Conservation (phyloP, 2,888 invertebrate genomes). For the Cryptosula pallasiana region DNA sequence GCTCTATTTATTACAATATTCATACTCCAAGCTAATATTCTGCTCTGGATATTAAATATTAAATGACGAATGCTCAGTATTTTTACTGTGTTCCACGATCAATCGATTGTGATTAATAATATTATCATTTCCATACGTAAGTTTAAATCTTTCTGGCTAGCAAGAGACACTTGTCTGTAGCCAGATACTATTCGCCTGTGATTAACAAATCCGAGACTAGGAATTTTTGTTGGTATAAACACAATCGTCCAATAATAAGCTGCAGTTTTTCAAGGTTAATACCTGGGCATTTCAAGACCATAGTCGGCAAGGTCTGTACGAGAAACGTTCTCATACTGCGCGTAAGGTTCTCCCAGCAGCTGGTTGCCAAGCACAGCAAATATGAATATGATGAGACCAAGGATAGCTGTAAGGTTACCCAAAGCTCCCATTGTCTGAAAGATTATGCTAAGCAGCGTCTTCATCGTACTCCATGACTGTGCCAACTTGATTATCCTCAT, state of each 20-base stretch:
- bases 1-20: no score
- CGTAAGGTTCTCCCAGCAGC: conserved; percentile 83
- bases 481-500: conserved; percentile 89
- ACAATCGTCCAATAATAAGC: no score
- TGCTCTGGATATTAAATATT: no score
- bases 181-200: no score
- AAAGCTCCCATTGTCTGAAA: conserved; percentile 92
- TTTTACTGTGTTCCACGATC: no score
- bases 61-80: no score
- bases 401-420: conserved; percentile 89
- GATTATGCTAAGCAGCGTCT: conserved; percentile 89
- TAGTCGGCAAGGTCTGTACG: not conserved
- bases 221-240: no score
- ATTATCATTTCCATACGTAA: no score
- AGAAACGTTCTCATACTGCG: not conserved
- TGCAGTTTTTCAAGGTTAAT: not conserved
- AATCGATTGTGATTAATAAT: not conserved
- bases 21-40: no score
- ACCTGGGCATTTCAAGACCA: conserved; percentile 7
- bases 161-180: no score
- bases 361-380: conserved; percentile 98
- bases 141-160: no score
- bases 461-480: conserved; percentile 97
- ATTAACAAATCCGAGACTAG: no score
- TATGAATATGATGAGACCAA: conserved; percentile 94